Conservation (phyloP, 1,140 invertebrate species). For the Tetraneura akinire region DNA sequence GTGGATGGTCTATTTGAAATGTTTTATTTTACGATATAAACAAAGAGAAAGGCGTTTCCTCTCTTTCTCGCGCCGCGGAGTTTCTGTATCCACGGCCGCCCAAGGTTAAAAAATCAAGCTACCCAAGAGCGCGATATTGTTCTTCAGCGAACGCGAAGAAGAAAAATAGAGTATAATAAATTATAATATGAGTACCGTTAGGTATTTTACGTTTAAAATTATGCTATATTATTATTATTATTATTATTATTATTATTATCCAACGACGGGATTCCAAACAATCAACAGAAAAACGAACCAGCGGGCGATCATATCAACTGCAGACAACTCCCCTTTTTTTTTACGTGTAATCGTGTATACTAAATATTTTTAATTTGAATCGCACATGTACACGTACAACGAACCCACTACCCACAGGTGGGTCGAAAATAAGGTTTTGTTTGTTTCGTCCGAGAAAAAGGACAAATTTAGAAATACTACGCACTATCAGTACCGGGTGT, state of each 20-base stretch:
- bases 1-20: conserved; percentile 23
- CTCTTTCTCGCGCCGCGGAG: neutral
- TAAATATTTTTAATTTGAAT: too few species aligned
- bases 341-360: too few species aligned
- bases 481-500: neutral
- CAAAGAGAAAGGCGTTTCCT: conserved; percentile 33
- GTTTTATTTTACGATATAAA: neutral
- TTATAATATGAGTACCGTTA: conserved; percentile 29
- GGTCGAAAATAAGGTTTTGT: neutral
- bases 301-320: neutral
- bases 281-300: conserved; percentile 11
- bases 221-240: conserved; percentile 20
- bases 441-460: neutral
- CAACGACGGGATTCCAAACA: neutral
- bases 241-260: conserved; percentile 33
- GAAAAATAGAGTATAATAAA: neutral
- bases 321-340: neutral
- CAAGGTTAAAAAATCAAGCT: conserved; percentile 36
- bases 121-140: conserved; percentile 45
- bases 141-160: conserved; percentile 3
- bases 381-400: neutral
- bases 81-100: neutral
- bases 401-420: neutral
- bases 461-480: neutral
- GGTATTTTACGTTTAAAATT: conserved; percentile 18